Conservation (phyloP, 1,140 invertebrate genomes). For the Drosophila nebulosa region DNA sequence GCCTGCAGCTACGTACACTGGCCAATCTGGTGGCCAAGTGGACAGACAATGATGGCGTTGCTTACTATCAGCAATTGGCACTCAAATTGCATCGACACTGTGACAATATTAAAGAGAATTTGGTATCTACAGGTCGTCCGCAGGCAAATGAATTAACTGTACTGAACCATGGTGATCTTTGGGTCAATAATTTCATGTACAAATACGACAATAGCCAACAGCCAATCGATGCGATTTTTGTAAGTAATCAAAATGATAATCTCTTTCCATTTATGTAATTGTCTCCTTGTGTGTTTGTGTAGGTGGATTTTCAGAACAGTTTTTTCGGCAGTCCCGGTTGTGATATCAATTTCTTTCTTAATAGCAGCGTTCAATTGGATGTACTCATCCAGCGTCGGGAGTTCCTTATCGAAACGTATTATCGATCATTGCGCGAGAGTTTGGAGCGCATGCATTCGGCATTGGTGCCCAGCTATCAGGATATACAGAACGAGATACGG, state of each 20-base stretch:
- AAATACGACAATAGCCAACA: constrained; percentile 79
- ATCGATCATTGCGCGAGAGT: constrained; percentile 53
- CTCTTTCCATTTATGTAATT: no score
- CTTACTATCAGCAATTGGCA: constrained; percentile 57
- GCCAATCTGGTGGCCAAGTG: constrained; percentile 63
- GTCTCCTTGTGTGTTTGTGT: no score
- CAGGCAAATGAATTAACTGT: constrained; percentile 68
- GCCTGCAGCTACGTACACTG: constrained; percentile 58
- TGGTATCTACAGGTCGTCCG: constrained; percentile 52
- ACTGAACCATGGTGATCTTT: constrained; percentile 82
- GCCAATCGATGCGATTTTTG: constrained; percentile 73
- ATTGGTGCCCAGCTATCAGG: constrained; percentile 56
- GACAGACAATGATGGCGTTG: constrained; percentile 45
- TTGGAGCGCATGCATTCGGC: constrained; percentile 61
- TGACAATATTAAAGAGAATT: constrained; percentile 70
- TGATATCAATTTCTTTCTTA: constrained; percentile 78
- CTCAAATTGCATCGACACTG: constrained; percentile 65
- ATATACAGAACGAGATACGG: constrained; percentile 61
- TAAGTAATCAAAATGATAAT: constrained; percentile 41
- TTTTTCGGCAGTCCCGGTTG: constrained; percentile 77
- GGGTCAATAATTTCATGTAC: constrained; percentile 84
- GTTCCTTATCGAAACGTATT: constrained; percentile 67
- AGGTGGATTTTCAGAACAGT: constrained; percentile 79
- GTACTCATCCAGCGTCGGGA: constrained; percentile 67
- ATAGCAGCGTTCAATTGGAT: constrained; percentile 75